Evolutionary conservation across 2,797 vertebrate genomes (phyloP).

Genomic region (Fringilla coelebs): DNA sequence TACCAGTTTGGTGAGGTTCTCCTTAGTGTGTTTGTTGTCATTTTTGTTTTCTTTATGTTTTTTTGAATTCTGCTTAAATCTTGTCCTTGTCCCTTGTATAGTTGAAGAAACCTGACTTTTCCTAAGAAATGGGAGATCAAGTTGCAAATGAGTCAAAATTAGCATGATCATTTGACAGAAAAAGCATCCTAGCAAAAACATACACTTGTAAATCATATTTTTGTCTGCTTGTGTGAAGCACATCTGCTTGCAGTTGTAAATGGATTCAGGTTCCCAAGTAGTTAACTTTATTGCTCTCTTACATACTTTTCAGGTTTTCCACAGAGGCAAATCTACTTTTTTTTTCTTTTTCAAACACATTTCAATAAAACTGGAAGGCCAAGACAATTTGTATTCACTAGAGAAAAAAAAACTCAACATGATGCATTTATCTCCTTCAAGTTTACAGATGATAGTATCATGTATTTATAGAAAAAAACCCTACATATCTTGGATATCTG

Average conservation of each 20-base stretch:
- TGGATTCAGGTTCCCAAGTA: slow-evolving; percentile 27
- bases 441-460: not conserved
- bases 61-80: not conserved
- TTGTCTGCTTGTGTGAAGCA: not conserved
- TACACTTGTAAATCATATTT: not conserved
- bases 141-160: not conserved
- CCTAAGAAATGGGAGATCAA: not conserved
- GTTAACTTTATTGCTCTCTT: slow-evolving; percentile 37
- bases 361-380: slow-evolving; percentile 1
- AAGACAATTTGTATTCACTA: not conserved
- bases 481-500: not conserved
- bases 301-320: not conserved
- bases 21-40: not conserved
- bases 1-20: not conserved
- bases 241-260: slow-evolving; percentile 49
- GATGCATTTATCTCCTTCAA: not conserved
- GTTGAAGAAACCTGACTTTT: not conserved
- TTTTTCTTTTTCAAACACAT: slow-evolving; percentile 16
- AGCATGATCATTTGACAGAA: not conserved
- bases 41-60: not conserved
- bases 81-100: not conserved
- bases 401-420: not conserved
- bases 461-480: not conserved
- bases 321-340: not conserved
- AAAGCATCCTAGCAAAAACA: not conserved